These are phyloP conservation scores for Platycheirus albimanus DNA, from an alignment of 2,888 invertebrate genomes.

Conservation along the genomic window DNA sequence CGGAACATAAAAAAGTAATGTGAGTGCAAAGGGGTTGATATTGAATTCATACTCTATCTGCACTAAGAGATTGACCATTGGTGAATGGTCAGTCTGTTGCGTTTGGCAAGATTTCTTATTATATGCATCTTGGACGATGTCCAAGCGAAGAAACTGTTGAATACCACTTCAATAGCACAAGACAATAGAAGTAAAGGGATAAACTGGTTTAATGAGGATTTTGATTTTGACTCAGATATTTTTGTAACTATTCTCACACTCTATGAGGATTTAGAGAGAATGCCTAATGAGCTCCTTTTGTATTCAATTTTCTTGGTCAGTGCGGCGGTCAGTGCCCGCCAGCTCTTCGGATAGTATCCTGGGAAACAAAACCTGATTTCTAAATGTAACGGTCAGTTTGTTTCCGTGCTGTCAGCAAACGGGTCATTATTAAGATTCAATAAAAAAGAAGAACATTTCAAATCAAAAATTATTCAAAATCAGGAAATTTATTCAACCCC, in stretches of 20 bases:
- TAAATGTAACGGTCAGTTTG: conserved; percentile 39
- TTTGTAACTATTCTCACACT: background rate
- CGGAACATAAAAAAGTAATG: too few relatives aligned
- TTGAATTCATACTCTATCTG: too few relatives aligned
- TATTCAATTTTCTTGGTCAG: conserved; percentile 37
- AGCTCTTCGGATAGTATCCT: conserved; percentile 22
- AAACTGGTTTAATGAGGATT: conserved; percentile 61
- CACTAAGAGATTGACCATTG: conserved; percentile 45
- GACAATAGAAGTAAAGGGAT: conserved; percentile 37
- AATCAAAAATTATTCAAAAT: conserved; percentile 10
- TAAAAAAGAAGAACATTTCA: background rate
- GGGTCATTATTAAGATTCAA: conserved; percentile 5
- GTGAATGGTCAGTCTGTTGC: conserved; percentile 30
- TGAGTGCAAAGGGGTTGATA: too few relatives aligned
- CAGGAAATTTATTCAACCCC: conserved; percentile 24
- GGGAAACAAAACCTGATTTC: conserved; percentile 62
- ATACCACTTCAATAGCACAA: conserved; percentile 32
- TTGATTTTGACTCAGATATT: conserved; percentile 14
- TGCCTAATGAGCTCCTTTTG: conserved; percentile 37
- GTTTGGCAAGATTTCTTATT: background rate
- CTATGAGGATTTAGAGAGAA: background rate
- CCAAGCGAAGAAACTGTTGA: conserved; percentile 49
- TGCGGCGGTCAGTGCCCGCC: conserved; percentile 31
- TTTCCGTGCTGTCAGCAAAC: background rate
- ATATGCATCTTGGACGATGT: background rate